Conservation (phyloP, 2,797 vertebrate genomes). For the Mus caroli region DNA sequence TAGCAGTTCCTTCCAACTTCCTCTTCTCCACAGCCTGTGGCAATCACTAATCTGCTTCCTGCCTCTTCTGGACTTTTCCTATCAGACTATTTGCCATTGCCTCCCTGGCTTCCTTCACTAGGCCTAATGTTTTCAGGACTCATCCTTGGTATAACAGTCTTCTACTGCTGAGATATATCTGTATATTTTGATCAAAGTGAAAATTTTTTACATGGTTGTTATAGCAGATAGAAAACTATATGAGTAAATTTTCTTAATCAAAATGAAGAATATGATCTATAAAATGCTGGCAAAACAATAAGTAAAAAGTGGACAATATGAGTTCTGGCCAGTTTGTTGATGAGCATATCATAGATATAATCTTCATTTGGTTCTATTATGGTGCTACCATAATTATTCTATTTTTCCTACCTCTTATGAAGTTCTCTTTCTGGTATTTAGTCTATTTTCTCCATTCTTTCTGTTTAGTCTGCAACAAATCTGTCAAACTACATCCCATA, state of each 20-base stretch:
- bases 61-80: conserved; percentile 19
- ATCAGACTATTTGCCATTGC: not conserved
- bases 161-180: conserved; percentile 20
- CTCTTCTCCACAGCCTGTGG: not conserved
- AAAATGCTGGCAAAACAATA: not conserved
- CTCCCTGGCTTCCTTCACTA: conserved; percentile 53
- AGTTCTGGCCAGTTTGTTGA: not conserved
- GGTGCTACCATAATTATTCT: not conserved
- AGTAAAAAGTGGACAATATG: not conserved
- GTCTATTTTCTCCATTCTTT: conserved; percentile 5
- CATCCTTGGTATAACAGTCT: not conserved
- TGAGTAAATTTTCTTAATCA: conserved; percentile 5
- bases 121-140: conserved; percentile 53
- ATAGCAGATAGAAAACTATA: not conserved
- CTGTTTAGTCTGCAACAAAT: not conserved
- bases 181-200: not conserved
- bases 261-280: not conserved
- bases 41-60: conserved; percentile 34
- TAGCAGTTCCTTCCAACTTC: not conserved
- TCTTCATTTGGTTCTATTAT: not conserved
- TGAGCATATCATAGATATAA: conserved; percentile 23
- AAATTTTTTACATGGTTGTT: not conserved
- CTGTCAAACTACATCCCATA: not conserved
- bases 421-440: not conserved
- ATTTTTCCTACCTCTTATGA: not conserved